Conservation (phyloP, 2,113 vertebrate genomes). For the Eretmochelys imbricata region DNA sequence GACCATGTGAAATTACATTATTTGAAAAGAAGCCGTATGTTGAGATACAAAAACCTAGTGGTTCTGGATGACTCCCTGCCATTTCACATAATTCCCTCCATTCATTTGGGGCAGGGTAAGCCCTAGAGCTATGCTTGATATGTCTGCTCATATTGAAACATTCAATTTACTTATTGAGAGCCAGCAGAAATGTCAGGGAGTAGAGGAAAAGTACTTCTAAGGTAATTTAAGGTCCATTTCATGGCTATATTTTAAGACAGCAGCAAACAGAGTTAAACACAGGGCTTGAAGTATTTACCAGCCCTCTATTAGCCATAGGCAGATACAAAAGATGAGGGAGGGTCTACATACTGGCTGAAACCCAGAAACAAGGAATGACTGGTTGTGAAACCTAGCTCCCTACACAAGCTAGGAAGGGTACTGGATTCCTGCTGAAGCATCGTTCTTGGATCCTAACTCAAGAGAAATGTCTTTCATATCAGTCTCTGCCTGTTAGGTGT, state of each 20-base stretch:
- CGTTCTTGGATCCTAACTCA: not conserved
- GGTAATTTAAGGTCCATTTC: accelerated
- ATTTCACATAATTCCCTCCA: no score
- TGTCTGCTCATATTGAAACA: not conserved
- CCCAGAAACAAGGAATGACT: not conserved
- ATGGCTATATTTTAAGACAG: not conserved
- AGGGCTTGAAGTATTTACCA: not conserved
- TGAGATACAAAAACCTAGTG: not conserved
- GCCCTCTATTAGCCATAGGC: accelerated
- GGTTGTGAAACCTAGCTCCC: not conserved
- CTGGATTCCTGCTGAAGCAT: not conserved
- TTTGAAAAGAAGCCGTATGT: not conserved
- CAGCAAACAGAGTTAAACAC: not conserved
- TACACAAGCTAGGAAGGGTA: not conserved
- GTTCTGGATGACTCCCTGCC: not conserved
- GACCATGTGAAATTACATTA: accelerated
- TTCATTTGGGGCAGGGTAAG: not conserved
- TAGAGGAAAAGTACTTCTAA: accelerated
- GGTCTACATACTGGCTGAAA: not conserved
- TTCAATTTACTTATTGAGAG: accelerated
- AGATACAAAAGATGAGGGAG: not conserved
- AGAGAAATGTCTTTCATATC: not conserved
- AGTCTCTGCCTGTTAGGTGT: not conserved
- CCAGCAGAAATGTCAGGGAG: not conserved
- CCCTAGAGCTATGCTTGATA: not conserved